phyloP scores from a whole-genome alignment of 2,113 vertebrate species.

The Epinephelus cyanopodus region DNA sequence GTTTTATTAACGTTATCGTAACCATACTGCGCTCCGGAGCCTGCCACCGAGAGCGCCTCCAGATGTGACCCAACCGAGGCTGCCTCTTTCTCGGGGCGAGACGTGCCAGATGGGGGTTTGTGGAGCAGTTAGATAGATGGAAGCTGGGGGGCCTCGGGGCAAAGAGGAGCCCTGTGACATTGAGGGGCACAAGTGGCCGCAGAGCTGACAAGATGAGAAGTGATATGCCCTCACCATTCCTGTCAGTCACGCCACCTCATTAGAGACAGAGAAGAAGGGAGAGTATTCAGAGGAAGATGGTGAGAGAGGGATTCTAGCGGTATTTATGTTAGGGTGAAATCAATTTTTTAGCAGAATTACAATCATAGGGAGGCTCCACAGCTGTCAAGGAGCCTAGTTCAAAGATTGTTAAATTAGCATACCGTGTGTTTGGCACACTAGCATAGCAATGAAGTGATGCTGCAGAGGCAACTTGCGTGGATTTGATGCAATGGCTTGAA shows the following conservation, averaged over 20 bases:
- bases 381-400: conserved; percentile 62
- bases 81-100: conserved; percentile 61
- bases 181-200: conserved; percentile 80
- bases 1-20: conserved; percentile 26
- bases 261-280: conserved; percentile 64
- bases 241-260: conserved; percentile 83
- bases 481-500: conserved; percentile 37
- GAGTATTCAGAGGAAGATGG: conserved; percentile 33
- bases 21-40: conserved; percentile 12
- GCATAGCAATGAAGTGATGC: conserved; percentile 38
- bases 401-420: conserved; percentile 67
- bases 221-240: conserved; percentile 79
- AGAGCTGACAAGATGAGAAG: conserved; percentile 82
- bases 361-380: conserved; percentile 46
- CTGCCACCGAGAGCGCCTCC: conserved; percentile 52
- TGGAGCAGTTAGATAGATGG: conserved; percentile 69
- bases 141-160: conserved; percentile 70
- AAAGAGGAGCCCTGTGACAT: conserved; percentile 81
- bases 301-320: conserved; percentile 1
- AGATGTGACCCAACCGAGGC: conserved; percentile 57
- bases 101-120: conserved; percentile 69
- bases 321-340: conserved; percentile 53
- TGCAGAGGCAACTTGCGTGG: conserved; percentile 32
- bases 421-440: conserved; percentile 39
- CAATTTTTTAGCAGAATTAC: conserved; percentile 52